Percentiles rank a stretch among this genome's conserved stretches.
phyloP scores from a whole-genome alignment of 2,113 vertebrate species.

The Brachypteracias leptosomus region DNA sequence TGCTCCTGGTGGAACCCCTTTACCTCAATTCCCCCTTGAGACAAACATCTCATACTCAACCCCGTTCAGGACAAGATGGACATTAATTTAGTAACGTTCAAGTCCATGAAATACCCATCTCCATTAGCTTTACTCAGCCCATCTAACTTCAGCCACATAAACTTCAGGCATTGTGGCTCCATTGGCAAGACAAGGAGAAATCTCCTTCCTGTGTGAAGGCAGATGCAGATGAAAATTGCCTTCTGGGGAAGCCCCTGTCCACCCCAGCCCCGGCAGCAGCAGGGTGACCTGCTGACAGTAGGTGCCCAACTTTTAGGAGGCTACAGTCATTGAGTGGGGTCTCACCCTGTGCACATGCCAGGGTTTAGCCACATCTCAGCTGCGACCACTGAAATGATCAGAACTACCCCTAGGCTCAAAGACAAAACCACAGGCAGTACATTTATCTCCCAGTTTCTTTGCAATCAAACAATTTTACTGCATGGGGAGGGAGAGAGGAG shows the following conservation, averaged over 20 bases:
- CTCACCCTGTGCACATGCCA: not conserved
- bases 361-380: not conserved
- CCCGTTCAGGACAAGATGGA: not conserved
- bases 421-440: not conserved
- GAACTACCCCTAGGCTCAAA: not conserved
- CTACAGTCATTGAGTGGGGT: not conserved
- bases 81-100: not conserved
- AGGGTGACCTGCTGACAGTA: not conserved
- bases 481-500: slow-evolving; percentile 21
- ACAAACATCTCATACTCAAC: not conserved
- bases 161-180: not conserved
- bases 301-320: not conserved
- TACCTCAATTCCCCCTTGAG: not conserved
- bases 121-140: not conserved
- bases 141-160: not conserved
- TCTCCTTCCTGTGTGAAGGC: not conserved
- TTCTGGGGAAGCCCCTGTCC: not conserved
- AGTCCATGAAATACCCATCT: not conserved
- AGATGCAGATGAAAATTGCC: not conserved
- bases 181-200: not conserved
- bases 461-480: not conserved
- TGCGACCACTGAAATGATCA: not conserved
- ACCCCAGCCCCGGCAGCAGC: not conserved
- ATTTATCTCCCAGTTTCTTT: not conserved
- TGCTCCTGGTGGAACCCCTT: not conserved